phyloP scores from a whole-genome alignment of 1,140 invertebrate genomes.

The Tetragonula clypearis region DNA sequence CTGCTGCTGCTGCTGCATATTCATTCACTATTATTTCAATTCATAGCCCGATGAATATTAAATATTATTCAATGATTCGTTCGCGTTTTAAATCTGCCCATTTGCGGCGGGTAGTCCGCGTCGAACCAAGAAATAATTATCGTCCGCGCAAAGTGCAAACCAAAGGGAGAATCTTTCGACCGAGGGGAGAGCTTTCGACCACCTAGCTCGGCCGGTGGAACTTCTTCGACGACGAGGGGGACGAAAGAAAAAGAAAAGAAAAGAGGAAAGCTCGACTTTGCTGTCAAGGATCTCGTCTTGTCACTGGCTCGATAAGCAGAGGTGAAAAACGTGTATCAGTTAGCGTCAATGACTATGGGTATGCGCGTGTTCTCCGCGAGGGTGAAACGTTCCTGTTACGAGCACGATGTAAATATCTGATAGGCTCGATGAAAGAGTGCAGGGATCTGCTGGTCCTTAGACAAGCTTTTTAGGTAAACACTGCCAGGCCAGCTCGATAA shows the following conservation, averaged over 20 bases:
- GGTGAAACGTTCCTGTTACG: constrained; percentile 22
- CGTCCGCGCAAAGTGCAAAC: not conserved
- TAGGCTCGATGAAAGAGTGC: constrained; percentile 40
- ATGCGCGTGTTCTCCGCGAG: not conserved
- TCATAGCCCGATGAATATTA: constrained; percentile 41
- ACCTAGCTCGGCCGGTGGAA: not conserved
- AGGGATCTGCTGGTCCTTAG: constrained; percentile 44
- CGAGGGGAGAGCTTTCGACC: not conserved
- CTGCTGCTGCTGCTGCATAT: constrained; percentile 33
- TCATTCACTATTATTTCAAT: constrained; percentile 24
- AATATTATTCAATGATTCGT: constrained; percentile 40
- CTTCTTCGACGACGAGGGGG: not conserved
- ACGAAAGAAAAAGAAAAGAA: not conserved
- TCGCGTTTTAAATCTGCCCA: constrained; percentile 12
- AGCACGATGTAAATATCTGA: constrained; percentile 43
- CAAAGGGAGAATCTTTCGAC: not conserved
- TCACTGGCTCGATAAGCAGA: not conserved
- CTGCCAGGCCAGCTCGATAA: constrained; percentile 22
- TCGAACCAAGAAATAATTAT: constrained; percentile 33
- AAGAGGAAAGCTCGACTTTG: too few relatives aligned
- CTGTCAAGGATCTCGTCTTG: not conserved
- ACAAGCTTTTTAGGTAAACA: constrained; percentile 47
- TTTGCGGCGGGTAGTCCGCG: not conserved
- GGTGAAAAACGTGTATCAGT: constrained; percentile 31
- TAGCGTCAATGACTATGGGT: constrained; percentile 12